Base-by-base conservation (phyloP, 2,888 invertebrate species). In the Drosophila melanosoma region DNA sequence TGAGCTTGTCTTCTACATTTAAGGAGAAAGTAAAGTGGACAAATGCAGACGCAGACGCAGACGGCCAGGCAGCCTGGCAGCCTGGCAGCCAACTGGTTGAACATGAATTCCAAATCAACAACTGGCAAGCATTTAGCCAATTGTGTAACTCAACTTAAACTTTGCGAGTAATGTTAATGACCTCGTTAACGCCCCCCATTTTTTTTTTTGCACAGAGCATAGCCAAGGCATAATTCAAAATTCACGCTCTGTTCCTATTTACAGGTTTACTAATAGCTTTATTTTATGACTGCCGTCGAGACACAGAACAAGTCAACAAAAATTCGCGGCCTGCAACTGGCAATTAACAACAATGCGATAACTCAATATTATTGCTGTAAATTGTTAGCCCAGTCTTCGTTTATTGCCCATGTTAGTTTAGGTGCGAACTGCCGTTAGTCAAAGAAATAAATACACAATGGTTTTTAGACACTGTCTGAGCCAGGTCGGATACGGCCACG, bases 1-100 rank as follows among this genome's bases (percentile, higher is more conserved):
- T 38, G 10, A 63, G 68, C 76, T 62, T 68, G 89, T 80, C 87
- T 85, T 86, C 86, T 87, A 82, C 87, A 57, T 85, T 85, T 89
- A 82, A 87, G 87, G 87, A 82, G 89, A 86, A 89, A 85, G 85
- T 85, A 89, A 87, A 89, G 65, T 76, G 70, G 58, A 61, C 61
- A 75, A 66, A 62, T 53, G 69, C 69, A 70, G 26, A 26, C 23
- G 23, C 23, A 26, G 26, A 26, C 29, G 5, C 29, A 29, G 29
- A 29, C 29, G 29, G 67, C 56, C 67, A 49, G 17, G 32, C 20
- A 32, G 40, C 8, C 48, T 32, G 26, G 51, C 72, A 33, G 52
- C 26, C 69, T 32, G 26, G 51, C 72, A 33, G 52, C 26, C 69
- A 86, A 88, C 87, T 79, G 89, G 87, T 89, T 87, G 68, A 62